Base-by-base conservation (phyloP, 1,140 invertebrate genomes). In the Cryptotermes secundus region DNA sequence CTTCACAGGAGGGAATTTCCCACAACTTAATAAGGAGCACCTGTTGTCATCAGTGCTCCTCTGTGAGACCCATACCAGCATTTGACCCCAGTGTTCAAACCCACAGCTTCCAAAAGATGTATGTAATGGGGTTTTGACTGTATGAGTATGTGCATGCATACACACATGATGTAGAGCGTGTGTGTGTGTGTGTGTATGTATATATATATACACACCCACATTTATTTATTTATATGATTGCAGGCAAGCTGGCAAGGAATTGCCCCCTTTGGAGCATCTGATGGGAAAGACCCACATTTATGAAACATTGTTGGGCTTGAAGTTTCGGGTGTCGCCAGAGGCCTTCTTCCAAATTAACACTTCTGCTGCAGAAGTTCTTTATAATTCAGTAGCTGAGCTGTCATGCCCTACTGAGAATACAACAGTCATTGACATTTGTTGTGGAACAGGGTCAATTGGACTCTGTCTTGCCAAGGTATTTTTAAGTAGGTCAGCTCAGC, bases 381-480 rank as follows among this genome's bases (percentile, higher is more conserved):
- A 99, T 88, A 91, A 94, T 86, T 92, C 93, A 42, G 95, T 98
- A 3, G 96, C 95, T 38, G 95, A 97, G n/a, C 88, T 97, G 85
- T 93, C 93, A 34, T 88, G 93, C 38, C 91, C 95, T 24, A 91
- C 91, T 36, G 84, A 89, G n/a, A 89, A 94, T 16, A 95, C 95
- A 0, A 94, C 95, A 4, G 89, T 99, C 9, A 87, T 99, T 3
- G 99, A 99, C 89, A 94, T 99, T 84, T 99, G 98, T 88, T 99
- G 98, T 89, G 99, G 99, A 12, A 99, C 97, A 14, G 99, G 99
- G 26, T 98, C 98, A 9, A 99, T 99, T 88, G 98, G 98, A 0
- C 89, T 99, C 2, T 95, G 94, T 87, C 94, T 99, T 88, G 95
- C 98, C 34, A 93, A 95, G 90, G 94, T 95, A 90, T 86, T 42